A percentile compares a stretch with the other conserved stretches of the same genome.
Evolutionary conservation across 2,797 vertebrate species (phyloP).

Genomic region (Tangara arthus): DNA sequence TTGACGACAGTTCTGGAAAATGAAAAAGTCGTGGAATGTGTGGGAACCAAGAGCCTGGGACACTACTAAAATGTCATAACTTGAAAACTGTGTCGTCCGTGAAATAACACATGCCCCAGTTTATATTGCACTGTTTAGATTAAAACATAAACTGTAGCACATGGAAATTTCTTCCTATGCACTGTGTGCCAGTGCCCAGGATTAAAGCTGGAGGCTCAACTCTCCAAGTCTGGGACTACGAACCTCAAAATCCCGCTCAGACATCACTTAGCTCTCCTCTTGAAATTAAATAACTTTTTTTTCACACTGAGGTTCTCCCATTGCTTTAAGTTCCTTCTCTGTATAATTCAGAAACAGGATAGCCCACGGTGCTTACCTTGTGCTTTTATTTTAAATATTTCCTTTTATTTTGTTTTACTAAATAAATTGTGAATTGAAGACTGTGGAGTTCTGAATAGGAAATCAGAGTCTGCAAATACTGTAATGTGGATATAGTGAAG

Average conservation of each 20-base stretch:
- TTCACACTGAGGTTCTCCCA: neutral
- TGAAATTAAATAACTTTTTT: neutral
- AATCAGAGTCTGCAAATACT: neutral
- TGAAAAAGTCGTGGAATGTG: conserved; percentile 13
- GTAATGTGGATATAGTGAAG: neutral
- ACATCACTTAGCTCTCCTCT: neutral
- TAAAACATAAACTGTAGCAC: conserved; percentile 53
- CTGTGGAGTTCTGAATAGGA: neutral
- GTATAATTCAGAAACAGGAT: neutral
- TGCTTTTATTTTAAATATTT: neutral
- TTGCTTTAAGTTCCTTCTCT: neutral
- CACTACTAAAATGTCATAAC: conserved; percentile 25
- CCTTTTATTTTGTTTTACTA: neutral
- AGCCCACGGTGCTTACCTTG: neutral
- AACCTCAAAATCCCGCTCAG: neutral
- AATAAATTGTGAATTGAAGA: neutral
- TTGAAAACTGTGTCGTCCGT: conserved; percentile 44
- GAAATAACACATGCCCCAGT: conserved; percentile 50
- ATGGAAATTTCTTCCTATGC: conserved; percentile 32
- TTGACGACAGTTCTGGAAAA: conserved; percentile 31
- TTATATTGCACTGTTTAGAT: conserved; percentile 56
- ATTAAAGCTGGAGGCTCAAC: neutral
- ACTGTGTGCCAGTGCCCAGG: neutral
- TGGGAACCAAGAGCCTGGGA: conserved; percentile 40
- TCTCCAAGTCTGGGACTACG: neutral